Percentiles rank a stretch among this genome's conserved stretches.
phyloP scores from a whole-genome alignment of 2,113 vertebrate genomes.

The Lophochroa leadbeateri region DNA sequence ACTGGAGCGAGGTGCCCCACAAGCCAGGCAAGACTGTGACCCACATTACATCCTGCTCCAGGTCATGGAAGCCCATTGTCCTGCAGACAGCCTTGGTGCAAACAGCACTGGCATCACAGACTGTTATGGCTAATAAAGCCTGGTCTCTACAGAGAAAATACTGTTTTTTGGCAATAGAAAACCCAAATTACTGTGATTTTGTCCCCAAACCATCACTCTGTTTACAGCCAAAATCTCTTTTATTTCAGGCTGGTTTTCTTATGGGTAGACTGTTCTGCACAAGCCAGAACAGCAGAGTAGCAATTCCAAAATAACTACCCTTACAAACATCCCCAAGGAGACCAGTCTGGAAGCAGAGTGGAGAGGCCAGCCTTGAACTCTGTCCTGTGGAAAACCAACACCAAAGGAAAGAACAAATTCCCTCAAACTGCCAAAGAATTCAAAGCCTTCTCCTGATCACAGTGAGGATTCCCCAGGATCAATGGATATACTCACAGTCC shows the following conservation, averaged over 20 bases:
- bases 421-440: background rate
- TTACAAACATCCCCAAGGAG: conserved; percentile 44
- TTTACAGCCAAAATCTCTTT: conserved; percentile 7
- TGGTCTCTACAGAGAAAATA: conserved; percentile 7
- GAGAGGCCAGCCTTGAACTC: conserved; percentile 48
- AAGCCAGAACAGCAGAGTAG: conserved; percentile 32
- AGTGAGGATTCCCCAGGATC: conserved; percentile 56
- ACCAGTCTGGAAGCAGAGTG: conserved; percentile 14
- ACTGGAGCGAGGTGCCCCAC: fast-evolving
- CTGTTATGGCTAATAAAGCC: background rate
- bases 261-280: background rate
- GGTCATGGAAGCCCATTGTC: background rate
- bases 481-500: conserved; percentile 18
- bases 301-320: conserved; percentile 60
- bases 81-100: background rate
- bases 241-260: conserved; percentile 30
- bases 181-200: conserved; percentile 44
- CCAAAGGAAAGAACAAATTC: conserved; percentile 53
- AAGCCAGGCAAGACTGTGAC: background rate
- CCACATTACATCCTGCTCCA: fast-evolving
- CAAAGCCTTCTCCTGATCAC: conserved; percentile 60
- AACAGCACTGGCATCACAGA: background rate
- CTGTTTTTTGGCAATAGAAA: background rate
- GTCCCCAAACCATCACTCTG: conserved; percentile 19
- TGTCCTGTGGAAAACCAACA: conserved; percentile 31